phyloP scores from a whole-genome alignment of 1,140 invertebrate species.

The Heliconius hewitsoni region DNA sequence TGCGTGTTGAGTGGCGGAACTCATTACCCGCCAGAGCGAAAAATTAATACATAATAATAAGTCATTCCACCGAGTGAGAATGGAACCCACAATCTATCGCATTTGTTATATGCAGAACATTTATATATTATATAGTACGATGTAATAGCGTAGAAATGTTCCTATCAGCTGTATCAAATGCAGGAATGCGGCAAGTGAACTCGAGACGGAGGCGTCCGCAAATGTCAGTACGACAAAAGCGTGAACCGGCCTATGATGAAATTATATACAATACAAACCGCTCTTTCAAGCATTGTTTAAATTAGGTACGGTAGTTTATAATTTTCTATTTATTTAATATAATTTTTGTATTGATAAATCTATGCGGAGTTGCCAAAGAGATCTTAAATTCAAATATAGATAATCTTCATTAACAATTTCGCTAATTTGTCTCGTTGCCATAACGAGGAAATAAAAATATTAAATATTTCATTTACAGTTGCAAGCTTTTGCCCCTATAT shows the following conservation, averaged over 20 bases:
- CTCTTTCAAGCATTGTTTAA: neutral
- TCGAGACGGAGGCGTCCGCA: conserved; percentile 51
- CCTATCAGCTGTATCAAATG: conserved; percentile 47
- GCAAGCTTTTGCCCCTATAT: too few relatives aligned
- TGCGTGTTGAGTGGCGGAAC: neutral
- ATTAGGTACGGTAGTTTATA: neutral
- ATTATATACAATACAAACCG: conserved; percentile 30
- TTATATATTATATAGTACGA: neutral
- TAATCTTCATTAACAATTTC: too few relatives aligned
- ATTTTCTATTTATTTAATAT: neutral
- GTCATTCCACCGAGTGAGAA: too few relatives aligned
- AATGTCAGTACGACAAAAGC: conserved; percentile 67
- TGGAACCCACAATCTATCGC: too few relatives aligned
- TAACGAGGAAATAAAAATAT: too few relatives aligned
- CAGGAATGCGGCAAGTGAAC: conserved; percentile 70
- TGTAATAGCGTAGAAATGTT: neutral
- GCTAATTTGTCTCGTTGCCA: too few relatives aligned
- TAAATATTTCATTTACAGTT: too few relatives aligned
- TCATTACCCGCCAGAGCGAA: neutral
- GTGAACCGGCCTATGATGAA: conserved; percentile 57
- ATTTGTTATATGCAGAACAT: neutral
- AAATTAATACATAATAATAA: too few relatives aligned
- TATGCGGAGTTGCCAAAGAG: too few relatives aligned
- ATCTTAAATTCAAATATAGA: too few relatives aligned
- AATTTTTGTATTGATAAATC: too few relatives aligned